These are phyloP conservation scores for Glaucomys volans DNA, from an alignment of 2,113 vertebrate species.

Conservation along the genomic window DNA sequence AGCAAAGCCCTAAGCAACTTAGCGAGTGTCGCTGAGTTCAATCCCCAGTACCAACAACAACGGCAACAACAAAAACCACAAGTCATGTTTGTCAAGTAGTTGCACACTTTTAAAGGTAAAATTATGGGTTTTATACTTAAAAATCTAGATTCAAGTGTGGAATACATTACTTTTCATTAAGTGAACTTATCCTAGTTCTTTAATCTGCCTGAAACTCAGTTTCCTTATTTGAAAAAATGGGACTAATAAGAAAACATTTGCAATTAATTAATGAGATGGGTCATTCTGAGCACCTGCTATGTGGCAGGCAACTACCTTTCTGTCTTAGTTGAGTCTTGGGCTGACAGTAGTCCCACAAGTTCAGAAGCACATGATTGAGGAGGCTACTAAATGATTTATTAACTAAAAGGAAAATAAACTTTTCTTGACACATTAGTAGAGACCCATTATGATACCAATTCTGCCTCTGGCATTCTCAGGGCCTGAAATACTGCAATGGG, in stretches of 20 bases:
- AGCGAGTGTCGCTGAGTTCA: too few relatives aligned
- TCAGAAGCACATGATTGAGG: background rate
- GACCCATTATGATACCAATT: background rate
- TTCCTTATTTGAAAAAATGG: conserved; percentile 27
- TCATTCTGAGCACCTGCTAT: background rate
- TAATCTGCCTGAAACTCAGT: background rate
- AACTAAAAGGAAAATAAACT: background rate
- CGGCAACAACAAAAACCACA: too few relatives aligned
- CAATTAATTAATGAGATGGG: background rate
- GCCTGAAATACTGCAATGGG: background rate
- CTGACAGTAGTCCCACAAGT: background rate
- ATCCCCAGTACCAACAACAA: too few relatives aligned
- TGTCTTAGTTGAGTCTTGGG: background rate
- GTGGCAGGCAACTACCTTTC: background rate
- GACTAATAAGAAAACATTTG: background rate
- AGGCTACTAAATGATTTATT: background rate
- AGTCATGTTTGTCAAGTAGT: background rate
- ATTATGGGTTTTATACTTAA: background rate
- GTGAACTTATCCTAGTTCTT: background rate
- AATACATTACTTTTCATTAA: background rate
- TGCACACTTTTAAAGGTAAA: background rate
- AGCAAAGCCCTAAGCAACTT: too few relatives aligned
- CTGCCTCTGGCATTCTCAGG: background rate
- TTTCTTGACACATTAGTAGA: conserved; percentile 29
- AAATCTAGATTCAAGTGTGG: background rate